Evolutionary conservation across 2,888 invertebrate genomes (phyloP).

Genomic region (Steinernema scapterisci): DNA sequence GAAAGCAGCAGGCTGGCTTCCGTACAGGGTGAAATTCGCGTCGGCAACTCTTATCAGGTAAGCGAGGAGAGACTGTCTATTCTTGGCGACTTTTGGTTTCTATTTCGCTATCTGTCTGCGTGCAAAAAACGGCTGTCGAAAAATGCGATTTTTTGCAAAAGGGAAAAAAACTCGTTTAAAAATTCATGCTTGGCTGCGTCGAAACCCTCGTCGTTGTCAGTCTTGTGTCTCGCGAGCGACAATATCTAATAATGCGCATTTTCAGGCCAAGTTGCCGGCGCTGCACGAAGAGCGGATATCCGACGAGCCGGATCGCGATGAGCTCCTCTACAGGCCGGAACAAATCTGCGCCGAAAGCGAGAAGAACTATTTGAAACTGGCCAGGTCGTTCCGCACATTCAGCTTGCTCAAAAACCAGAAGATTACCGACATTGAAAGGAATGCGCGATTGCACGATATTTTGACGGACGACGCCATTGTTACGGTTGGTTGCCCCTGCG

Average conservation of each 20-base stretch:
- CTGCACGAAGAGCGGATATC: conserved; percentile 40
- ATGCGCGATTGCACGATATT: conserved; percentile 56
- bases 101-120: neutral
- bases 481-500: conserved; percentile 37
- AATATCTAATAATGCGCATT: neutral
- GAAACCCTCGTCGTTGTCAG: neutral
- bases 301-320: conserved; percentile 63
- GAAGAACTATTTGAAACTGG: conserved; percentile 50
- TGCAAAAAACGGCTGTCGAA: conserved; percentile 17
- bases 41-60: conserved; percentile 73
- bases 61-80: neutral
- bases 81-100: neutral
- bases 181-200: neutral
- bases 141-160: conserved; percentile 14
- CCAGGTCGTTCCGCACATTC: conserved; percentile 52
- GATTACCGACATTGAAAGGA: conserved; percentile 56
- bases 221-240: too few species aligned
- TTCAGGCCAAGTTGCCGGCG: conserved; percentile 29
- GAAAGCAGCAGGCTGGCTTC: conserved; percentile 73
- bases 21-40: conserved; percentile 73
- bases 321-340: conserved; percentile 60
- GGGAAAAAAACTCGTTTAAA: neutral
- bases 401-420: conserved; percentile 46
- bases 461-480: conserved; percentile 60
- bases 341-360: conserved; percentile 53